Percentiles rank a stretch among this genome's conserved stretches.
Evolutionary conservation across 2,113 vertebrate genomes (phyloP).

Genomic region (Chamaetylas fuelleborni): DNA sequence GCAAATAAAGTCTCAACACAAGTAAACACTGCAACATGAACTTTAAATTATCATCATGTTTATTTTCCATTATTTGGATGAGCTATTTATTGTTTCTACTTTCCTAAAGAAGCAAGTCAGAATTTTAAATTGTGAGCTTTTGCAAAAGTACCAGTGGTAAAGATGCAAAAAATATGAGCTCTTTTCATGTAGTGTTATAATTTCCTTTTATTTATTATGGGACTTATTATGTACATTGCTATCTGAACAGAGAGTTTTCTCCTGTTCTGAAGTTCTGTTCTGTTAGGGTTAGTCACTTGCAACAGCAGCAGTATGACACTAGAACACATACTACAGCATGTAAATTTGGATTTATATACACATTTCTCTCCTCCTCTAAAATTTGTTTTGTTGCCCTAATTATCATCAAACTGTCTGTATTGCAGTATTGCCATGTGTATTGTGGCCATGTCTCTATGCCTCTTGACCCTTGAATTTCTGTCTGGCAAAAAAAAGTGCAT

Average conservation of each 20-base stretch:
- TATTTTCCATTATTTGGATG: neutral
- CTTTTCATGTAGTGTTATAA: neutral
- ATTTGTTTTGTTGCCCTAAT: neutral
- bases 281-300: neutral
- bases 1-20: neutral
- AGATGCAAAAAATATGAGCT: neutral
- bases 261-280: neutral
- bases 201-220: neutral
- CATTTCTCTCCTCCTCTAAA: neutral
- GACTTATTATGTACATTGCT: neutral
- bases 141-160: neutral
- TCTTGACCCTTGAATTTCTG: neutral
- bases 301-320: neutral
- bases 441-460: neutral
- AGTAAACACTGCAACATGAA: constrained; percentile 8
- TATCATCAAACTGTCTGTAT: neutral
- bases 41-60: neutral
- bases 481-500: neutral
- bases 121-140: neutral
- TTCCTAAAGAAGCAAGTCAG: neutral
- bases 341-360: neutral
- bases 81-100: neutral
- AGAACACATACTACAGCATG: neutral
- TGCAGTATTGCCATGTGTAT: neutral
- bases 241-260: neutral